Percentiles rank a stretch among this genome's conserved stretches.
phyloP scores from a whole-genome alignment of 1,140 invertebrate species.

The Saxidomus purpurata region DNA sequence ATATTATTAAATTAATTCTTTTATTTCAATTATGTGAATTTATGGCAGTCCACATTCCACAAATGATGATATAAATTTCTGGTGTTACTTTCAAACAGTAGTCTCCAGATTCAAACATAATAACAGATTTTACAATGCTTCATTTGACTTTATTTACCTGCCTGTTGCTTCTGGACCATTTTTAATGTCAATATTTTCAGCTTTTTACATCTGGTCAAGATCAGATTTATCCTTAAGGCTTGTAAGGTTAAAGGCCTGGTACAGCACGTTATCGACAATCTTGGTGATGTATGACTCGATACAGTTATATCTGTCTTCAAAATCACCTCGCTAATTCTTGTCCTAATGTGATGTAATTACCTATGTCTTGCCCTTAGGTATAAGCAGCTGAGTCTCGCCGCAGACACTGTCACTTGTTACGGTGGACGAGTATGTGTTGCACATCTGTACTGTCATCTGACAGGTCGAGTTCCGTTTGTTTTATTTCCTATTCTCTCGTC shows the following conservation, averaged over 20 bases:
- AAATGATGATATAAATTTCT: too few species aligned
- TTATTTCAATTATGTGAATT: too few species aligned
- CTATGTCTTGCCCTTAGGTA: background rate
- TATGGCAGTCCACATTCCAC: too few species aligned
- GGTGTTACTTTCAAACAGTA: too few species aligned
- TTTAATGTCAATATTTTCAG: background rate
- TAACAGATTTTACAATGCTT: too few species aligned
- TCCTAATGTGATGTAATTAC: constrained; percentile 57
- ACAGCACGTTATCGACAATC: background rate
- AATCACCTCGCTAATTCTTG: constrained; percentile 54
- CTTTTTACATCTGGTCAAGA: constrained; percentile 13
- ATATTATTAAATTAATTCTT: too few species aligned
- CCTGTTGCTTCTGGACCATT: background rate
- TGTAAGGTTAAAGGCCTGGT: background rate
- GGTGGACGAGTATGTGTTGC: background rate
- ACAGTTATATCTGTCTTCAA: constrained; percentile 47
- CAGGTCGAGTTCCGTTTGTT: background rate
- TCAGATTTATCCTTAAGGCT: constrained; percentile 2
- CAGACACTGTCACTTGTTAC: constrained; percentile 47
- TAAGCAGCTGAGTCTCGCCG: constrained; percentile 5
- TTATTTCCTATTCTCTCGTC: constrained; percentile 37
- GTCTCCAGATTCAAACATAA: too few species aligned
- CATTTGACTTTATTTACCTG: background rate
- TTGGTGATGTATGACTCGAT: constrained; percentile 40
- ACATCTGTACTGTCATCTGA: background rate